A percentile compares a stretch with the other conserved stretches of the same genome.
Conservation (phyloP, 1,140 invertebrate species). For the Musca domestica region DNA sequence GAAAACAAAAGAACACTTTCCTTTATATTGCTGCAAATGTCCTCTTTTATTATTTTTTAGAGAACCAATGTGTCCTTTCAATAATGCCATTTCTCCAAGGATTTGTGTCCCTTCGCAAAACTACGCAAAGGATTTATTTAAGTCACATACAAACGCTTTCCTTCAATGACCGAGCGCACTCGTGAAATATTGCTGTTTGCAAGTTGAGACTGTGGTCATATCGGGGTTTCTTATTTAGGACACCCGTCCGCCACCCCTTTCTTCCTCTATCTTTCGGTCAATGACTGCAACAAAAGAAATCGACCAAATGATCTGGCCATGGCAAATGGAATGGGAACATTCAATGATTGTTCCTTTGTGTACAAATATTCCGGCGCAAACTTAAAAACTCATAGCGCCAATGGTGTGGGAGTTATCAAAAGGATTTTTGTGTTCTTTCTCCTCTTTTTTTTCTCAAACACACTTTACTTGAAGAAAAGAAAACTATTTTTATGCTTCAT, state of each 20-base stretch:
- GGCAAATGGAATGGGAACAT: background rate
- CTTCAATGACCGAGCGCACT: background rate
- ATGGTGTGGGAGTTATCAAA: constrained; percentile 1
- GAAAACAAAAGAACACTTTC: too few species aligned
- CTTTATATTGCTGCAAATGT: too few species aligned
- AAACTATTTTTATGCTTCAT: constrained; percentile 18
- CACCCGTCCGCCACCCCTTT: too few species aligned
- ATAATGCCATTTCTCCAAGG: too few species aligned
- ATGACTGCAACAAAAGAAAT: background rate
- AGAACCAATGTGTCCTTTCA: too few species aligned
- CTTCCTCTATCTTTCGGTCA: background rate
- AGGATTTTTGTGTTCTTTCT: background rate
- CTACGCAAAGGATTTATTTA: constrained; percentile 3
- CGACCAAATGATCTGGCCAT: background rate
- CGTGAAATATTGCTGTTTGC: constrained; percentile 14
- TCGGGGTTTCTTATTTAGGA: too few species aligned
- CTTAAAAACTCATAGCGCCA: background rate
- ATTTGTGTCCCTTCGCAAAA: background rate
- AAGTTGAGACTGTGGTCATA: constrained; percentile 3
- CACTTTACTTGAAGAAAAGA: background rate
- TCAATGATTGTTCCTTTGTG: too few species aligned
- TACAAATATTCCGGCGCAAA: too few species aligned
- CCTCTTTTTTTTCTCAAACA: background rate
- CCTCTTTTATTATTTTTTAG: too few species aligned
- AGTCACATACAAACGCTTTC: background rate